Base-by-base conservation (phyloP, 1,140 invertebrate species). In the Stegodyphus mimosarum region DNA sequence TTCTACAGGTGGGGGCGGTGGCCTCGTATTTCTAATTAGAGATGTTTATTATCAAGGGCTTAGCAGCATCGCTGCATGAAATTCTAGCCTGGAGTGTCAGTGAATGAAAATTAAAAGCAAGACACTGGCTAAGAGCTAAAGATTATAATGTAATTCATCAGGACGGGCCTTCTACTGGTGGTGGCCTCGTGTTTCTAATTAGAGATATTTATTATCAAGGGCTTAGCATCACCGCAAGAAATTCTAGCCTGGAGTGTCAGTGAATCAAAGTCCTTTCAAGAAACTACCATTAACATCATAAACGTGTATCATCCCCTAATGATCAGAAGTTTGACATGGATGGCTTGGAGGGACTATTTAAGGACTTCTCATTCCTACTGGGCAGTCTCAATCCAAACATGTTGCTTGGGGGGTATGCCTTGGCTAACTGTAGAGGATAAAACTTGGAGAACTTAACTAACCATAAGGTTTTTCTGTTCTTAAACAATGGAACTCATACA, bases 131-230 rank as follows among this genome's bases (percentile, higher is more conserved):
- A 2, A 50, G 18, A 18, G 13, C 69, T 11, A 78, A 78, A 18
- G 64, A n/a, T 15, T 67, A 52, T 18, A 78, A 78, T 7, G 52
- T 64, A 11, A 17, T 78, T 52, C n/a, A 17, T 7, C 55, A 78
- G 7, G 33, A 69, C 15, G 52, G 7, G 11, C 7, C 17, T 33
- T 63, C 55, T 9, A 71, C 2, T 18, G 49, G 75, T 52, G 75
- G 75, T 6, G 75, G 60, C 18, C 49, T 69, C 7, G 6, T 53
- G n/a, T 78, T 69, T 33, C 63, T 78, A 52, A 6, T 78, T 52
- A 78, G 64, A 78, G 33, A 69, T 78, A 63, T 78, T 49, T 15
- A 78, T 11, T 78, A 66, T 33, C 33, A 70, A 33, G 11, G n/a
- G 18, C 33, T 69, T 9, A 7, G 17, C 11, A 64, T 18, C 1